Evolutionary conservation across 1,140 invertebrate species (phyloP).

Genomic region (Stegodyphus dumicola): DNA sequence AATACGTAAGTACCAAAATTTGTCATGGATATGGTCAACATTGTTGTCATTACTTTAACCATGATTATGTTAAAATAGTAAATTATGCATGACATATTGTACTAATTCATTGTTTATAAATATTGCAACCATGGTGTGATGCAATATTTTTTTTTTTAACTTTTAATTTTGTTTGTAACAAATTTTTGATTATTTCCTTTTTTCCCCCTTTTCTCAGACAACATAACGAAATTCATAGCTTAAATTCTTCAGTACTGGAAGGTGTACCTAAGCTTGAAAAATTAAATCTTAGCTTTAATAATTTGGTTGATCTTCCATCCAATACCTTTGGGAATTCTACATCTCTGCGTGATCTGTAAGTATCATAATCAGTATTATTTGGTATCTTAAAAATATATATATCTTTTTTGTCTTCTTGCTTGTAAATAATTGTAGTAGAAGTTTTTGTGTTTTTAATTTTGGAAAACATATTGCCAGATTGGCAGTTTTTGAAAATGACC

Average conservation of each 20-base stretch:
- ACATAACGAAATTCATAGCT: slow-evolving; percentile 75
- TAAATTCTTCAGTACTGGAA: slow-evolving; percentile 69
- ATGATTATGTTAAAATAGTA: too few relatives aligned
- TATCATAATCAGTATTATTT: slow-evolving; percentile 1
- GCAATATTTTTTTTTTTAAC: slow-evolving; percentile 9
- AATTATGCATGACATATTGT: neutral
- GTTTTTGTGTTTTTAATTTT: too few relatives aligned
- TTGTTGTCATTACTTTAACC: too few relatives aligned
- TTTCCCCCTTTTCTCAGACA: slow-evolving; percentile 69
- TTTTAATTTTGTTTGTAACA: neutral
- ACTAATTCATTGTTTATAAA: slow-evolving; percentile 5
- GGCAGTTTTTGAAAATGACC: too few relatives aligned
- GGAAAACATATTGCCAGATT: too few relatives aligned
- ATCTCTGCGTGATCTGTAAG: slow-evolving; percentile 66
- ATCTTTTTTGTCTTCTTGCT: too few relatives aligned
- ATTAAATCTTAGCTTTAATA: slow-evolving; percentile 67
- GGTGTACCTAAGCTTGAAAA: slow-evolving; percentile 69
- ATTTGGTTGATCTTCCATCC: slow-evolving; percentile 64
- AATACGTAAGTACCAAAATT: too few relatives aligned
- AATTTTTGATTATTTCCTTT: slow-evolving; percentile 4
- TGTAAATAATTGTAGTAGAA: too few relatives aligned
- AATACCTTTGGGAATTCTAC: slow-evolving; percentile 65
- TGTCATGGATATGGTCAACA: too few relatives aligned
- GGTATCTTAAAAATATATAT: too few relatives aligned
- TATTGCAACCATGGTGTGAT: too few relatives aligned